Conservation (phyloP, 2,797 vertebrate species). For the Takifugu ocellatus region DNA sequence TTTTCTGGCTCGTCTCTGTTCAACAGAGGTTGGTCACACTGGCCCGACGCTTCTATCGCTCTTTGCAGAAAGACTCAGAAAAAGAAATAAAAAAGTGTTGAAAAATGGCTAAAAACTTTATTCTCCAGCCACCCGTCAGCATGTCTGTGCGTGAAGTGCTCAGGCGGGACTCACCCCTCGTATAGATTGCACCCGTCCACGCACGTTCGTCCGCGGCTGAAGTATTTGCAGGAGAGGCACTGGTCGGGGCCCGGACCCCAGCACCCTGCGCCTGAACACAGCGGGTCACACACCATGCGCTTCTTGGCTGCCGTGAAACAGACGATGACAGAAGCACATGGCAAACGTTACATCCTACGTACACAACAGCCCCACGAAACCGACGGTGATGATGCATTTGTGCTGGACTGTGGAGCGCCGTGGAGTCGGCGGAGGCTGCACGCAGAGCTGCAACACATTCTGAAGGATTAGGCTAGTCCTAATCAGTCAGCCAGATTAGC, state of each 20-base stretch:
- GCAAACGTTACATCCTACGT: neutral
- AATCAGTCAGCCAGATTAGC: slow-evolving; percentile 9
- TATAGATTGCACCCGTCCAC: slow-evolving; percentile 91
- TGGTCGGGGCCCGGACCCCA: slow-evolving; percentile 95
- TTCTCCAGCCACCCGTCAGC: neutral
- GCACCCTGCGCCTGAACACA: slow-evolving; percentile 91
- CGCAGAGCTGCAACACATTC: neutral
- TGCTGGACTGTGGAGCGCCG: neutral
- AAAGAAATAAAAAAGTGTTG: too few relatives aligned
- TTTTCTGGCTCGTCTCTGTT: too few relatives aligned
- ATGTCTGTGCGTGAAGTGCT: neutral
- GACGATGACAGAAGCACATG: slow-evolving; percentile 7
- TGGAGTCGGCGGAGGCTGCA: neutral
- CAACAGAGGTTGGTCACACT: too few relatives aligned
- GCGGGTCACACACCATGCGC: slow-evolving; percentile 87
- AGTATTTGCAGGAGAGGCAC: slow-evolving; percentile 89
- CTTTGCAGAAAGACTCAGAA: too few relatives aligned
- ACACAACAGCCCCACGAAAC: slow-evolving; percentile 1
- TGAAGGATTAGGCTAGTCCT: slow-evolving; percentile 5
- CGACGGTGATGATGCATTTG: neutral
- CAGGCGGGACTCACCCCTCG: slow-evolving; percentile 82
- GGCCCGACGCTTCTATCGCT: too few relatives aligned
- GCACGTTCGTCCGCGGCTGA: slow-evolving; percentile 87
- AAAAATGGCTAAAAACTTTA: too few relatives aligned
- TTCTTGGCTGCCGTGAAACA: slow-evolving; percentile 78